These are phyloP conservation scores for Neotragus pygmaeus DNA, from an alignment of 2,113 vertebrate species.

Conservation along the genomic window DNA sequence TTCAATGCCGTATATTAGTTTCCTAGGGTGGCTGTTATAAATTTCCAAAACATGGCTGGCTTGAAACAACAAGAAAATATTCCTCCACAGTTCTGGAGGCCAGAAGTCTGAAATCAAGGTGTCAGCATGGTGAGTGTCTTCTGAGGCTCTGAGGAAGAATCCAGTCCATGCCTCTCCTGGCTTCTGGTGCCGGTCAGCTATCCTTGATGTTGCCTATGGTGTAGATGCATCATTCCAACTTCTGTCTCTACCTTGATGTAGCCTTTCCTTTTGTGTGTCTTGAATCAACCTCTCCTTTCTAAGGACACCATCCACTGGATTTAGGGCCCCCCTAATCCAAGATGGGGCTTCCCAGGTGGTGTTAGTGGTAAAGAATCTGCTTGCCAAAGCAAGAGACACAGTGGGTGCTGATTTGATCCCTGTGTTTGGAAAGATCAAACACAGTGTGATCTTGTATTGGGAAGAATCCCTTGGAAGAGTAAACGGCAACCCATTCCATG, in stretches of 20 bases:
- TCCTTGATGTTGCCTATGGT: background rate
- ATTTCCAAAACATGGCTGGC: background rate
- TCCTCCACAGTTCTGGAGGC: background rate
- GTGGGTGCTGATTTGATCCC: background rate
- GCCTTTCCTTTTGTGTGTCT: background rate
- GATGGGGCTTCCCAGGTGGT: background rate
- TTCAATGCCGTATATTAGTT: background rate
- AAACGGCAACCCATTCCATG: background rate
- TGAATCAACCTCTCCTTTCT: background rate
- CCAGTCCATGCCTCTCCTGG: rapidly evolving
- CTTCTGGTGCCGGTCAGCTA: background rate
- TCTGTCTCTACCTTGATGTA: background rate
- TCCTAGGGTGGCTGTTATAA: background rate
- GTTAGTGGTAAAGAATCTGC: background rate
- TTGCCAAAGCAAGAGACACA: background rate
- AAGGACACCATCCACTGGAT: background rate
- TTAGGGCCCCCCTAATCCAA: background rate
- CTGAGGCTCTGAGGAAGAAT: background rate
- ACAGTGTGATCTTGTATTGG: too few relatives aligned
- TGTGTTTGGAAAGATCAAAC: background rate
- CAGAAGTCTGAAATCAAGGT: background rate
- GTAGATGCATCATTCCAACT: rapidly evolving
- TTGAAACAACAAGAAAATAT: background rate
- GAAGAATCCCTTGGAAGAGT: background rate
- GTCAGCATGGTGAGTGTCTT: too few relatives aligned